Base-by-base conservation (phyloP, 2,888 invertebrate genomes). In the Portevinia maculata region DNA sequence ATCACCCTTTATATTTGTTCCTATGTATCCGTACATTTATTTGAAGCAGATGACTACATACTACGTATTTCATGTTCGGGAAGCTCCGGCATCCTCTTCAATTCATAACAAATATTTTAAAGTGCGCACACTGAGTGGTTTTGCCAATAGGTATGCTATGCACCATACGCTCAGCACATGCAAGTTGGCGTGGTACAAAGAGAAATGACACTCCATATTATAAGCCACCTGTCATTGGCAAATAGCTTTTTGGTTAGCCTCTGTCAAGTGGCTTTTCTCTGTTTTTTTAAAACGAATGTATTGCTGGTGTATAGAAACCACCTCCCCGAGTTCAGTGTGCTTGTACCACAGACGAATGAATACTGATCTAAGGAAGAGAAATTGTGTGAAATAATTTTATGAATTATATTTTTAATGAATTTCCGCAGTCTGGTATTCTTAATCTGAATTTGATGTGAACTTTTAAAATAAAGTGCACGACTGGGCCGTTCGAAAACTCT, bases 201-300 rank as follows among this genome's bases (percentile, higher is more conserved):
- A 15, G 57, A 46, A 21, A 50, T 59, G 69, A 57, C 70, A 59
- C 32, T 50, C 9, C 11, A 55, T 24, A 24, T 24, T 24, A 52
- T 52, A 52, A 60, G 41, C 52, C 52, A 71, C 52, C 60, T 71
- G 71, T 62, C 71, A 71, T 41, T 60, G 44, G 60, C 60, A 53
- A 60, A 71, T 60, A 71, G 71, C 71, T 60, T 71, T 59, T 53
- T 44, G 71, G 71, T 71, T 71, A 59, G 62, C 71, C 71, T 53
- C 71, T 62, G 60, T 60, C 60, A 60, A 71, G 60, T 60, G 67
- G 44, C 44, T 32, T 46, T 32, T 32, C 32, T 5, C 44, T 34
- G 46, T 24, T 46, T 55, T 46, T 30, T 44, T 11, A 30, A 41
- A 55, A 55, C 7, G 46, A 37, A 67, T 55, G 67, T 24, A 55